Percentiles rank a stretch among this genome's conserved stretches.
Evolutionary conservation across 2,888 invertebrate genomes (phyloP).

Genomic region (Orgyia antiqua): DNA sequence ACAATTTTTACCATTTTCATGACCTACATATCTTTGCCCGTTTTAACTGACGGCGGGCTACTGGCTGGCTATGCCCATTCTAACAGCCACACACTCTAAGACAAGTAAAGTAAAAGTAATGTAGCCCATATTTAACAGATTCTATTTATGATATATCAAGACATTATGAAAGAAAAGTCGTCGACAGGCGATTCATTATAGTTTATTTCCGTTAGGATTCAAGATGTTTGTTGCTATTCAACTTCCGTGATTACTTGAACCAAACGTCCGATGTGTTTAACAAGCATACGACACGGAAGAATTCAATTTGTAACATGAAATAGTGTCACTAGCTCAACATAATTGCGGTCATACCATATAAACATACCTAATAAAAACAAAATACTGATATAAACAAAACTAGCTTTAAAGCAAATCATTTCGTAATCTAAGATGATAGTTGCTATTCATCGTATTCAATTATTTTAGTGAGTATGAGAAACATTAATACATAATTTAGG

Average conservation of each 20-base stretch:
- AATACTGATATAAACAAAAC: not conserved
- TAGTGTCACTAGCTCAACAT: not conserved
- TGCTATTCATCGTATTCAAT: too few species aligned
- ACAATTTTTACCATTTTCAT: too few species aligned
- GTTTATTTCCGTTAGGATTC: constrained; percentile 26
- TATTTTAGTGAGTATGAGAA: too few species aligned
- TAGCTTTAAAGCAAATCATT: not conserved
- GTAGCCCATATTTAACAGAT: not conserved
- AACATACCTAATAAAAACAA: not conserved
- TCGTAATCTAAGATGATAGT: too few species aligned
- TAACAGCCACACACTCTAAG: too few species aligned
- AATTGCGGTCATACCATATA: not conserved
- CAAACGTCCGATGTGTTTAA: constrained; percentile 15
- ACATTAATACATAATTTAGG: too few species aligned
- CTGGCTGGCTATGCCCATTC: too few species aligned
- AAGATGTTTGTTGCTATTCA: constrained; percentile 32
- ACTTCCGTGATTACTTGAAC: constrained; percentile 30
- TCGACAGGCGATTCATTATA: constrained; percentile 19
- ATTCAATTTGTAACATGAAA: not conserved
- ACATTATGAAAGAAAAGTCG: not conserved
- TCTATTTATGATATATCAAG: not conserved
- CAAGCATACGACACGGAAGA: constrained; percentile 9
- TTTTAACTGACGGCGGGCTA: too few species aligned
- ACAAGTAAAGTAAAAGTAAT: too few species aligned
- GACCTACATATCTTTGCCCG: too few species aligned